Conservation (phyloP, 1,140 invertebrate genomes). For the Plodia interpunctella region DNA sequence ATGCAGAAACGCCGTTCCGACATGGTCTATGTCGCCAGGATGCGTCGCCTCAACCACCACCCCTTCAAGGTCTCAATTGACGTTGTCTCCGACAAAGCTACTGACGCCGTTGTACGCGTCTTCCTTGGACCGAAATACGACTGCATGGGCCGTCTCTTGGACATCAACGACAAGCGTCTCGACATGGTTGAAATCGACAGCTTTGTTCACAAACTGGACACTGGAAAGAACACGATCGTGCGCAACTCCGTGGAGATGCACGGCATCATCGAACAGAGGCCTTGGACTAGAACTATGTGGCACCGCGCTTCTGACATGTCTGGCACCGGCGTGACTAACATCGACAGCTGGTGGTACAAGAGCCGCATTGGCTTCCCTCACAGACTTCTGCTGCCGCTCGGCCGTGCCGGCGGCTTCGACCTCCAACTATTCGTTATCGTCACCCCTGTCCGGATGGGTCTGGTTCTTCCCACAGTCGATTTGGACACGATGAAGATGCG, state of each 20-base stretch:
- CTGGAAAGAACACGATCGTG: conserved; percentile 81
- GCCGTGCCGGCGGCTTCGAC: conserved; percentile 78
- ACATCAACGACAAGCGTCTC: conserved; percentile 78
- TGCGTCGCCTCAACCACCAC: conserved; percentile 77
- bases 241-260: conserved; percentile 64
- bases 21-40: conserved; percentile 58
- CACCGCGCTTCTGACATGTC: conserved; percentile 63
- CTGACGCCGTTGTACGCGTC: conserved; percentile 76
- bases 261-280: conserved; percentile 52
- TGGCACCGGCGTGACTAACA: conserved; percentile 49
- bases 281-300: conserved; percentile 48
- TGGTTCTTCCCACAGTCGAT: conserved; percentile 79
- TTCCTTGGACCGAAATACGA: conserved; percentile 80
- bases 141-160: conserved; percentile 67
- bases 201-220: conserved; percentile 80
- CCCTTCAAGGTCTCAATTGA: conserved; percentile 78
- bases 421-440: conserved; percentile 83
- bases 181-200: conserved; percentile 83
- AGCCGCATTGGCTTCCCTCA: conserved; percentile 79
- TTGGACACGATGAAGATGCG: conserved; percentile 59
- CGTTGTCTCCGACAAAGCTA: conserved; percentile 77
- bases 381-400: conserved; percentile 82
- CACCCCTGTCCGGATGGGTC: conserved; percentile 78
- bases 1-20: conserved; percentile 68
- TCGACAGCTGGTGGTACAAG: conserved; percentile 75